Evolutionary conservation across 2,888 invertebrate species (phyloP).

Genomic region (Pollenia labialis): DNA sequence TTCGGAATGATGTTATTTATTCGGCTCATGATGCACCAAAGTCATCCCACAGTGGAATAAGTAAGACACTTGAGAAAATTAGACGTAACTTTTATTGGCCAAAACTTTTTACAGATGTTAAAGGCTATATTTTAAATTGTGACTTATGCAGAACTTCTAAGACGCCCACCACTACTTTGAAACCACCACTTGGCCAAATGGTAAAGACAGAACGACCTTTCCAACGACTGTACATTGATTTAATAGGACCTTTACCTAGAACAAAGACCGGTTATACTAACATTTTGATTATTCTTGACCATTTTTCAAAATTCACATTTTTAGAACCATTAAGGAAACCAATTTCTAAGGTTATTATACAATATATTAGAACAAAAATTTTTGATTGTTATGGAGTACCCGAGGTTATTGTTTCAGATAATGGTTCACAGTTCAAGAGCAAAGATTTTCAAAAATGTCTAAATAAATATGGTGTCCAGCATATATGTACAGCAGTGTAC

Average conservation of each 20-base stretch:
- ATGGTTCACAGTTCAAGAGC: too few species aligned
- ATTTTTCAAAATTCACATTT: too few species aligned
- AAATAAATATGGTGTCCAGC: background rate
- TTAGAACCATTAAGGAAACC: too few species aligned
- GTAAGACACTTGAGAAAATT: constrained; percentile 7
- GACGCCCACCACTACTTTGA: too few species aligned
- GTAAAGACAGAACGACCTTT: background rate
- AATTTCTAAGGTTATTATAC: too few species aligned
- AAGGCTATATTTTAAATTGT: background rate
- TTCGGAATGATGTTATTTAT: constrained; percentile 14
- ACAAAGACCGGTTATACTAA: too few species aligned
- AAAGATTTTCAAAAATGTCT: background rate
- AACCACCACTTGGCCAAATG: too few species aligned
- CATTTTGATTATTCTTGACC: too few species aligned
- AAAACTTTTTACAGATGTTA: constrained; percentile 15
- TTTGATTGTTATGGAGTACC: background rate
- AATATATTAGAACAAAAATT: too few species aligned
- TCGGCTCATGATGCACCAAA: constrained; percentile 45
- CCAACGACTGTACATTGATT: too few species aligned
- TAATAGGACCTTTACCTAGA: too few species aligned
- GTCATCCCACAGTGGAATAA: constrained; percentile 14
- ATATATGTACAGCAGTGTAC: background rate
- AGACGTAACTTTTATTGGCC: constrained; percentile 22
- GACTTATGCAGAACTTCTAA: too few species aligned
- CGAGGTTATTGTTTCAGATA: background rate